These are phyloP conservation scores for Ichneumon xanthorius DNA, from an alignment of 2,888 invertebrate species.

Conservation along the genomic window DNA sequence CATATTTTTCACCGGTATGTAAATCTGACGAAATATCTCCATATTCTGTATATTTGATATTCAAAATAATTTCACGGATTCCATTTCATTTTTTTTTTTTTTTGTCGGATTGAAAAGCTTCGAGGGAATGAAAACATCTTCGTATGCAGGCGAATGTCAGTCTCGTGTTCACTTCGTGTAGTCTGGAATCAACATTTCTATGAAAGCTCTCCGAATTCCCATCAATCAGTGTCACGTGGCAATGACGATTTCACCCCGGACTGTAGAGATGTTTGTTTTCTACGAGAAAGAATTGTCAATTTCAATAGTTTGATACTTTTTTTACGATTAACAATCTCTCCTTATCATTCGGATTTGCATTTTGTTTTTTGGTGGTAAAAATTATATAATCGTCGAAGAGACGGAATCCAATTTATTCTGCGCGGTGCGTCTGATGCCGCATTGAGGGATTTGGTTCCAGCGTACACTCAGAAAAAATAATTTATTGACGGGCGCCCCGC, in stretches of 20 bases:
- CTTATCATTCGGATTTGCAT: too few species aligned
- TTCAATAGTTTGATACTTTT: too few species aligned
- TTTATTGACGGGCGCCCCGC: too few species aligned
- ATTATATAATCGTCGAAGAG: neutral
- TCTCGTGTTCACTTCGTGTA: neutral
- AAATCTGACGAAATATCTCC: neutral
- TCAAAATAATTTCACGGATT: neutral
- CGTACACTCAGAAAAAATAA: too few species aligned
- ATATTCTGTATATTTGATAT: neutral
- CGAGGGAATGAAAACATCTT: neutral
- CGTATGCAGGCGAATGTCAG: neutral
- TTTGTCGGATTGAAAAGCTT: neutral
- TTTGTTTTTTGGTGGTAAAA: neutral
- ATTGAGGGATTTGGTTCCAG: too few species aligned
- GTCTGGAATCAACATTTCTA: neutral
- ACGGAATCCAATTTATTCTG: neutral
- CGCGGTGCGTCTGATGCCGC: too few species aligned
- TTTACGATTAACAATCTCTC: too few species aligned
- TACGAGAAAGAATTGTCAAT: too few species aligned
- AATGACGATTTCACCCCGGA: too few species aligned
- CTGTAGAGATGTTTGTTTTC: too few species aligned
- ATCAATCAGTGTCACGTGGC: neutral
- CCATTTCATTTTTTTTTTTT: neutral
- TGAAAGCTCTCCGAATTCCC: neutral
- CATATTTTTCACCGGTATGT: neutral